Conservation (phyloP, 2,888 invertebrate genomes). For the Himalopsyche anomala region DNA sequence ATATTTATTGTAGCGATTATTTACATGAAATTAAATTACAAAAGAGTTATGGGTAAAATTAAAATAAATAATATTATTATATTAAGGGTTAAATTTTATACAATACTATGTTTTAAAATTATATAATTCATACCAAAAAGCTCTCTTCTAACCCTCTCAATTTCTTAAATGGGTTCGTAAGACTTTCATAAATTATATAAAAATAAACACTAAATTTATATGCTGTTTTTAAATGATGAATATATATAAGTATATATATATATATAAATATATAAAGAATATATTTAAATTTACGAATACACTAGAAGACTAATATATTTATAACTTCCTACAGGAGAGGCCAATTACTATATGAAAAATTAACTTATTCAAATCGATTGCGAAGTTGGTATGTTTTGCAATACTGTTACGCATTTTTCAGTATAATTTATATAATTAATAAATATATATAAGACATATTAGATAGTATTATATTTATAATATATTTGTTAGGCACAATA, state of each 20-base stretch:
- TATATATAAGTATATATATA: too few species aligned
- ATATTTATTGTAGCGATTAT: background rate
- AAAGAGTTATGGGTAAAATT: conserved; percentile 24
- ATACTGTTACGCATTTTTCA: background rate
- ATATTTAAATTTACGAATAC: too few species aligned
- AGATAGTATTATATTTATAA: background rate
- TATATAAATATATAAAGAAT: too few species aligned
- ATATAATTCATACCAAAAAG: conserved; percentile 3
- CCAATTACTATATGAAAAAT: too few species aligned
- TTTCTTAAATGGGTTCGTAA: too few species aligned
- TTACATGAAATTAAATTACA: conserved; percentile 36
- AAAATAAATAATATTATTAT: conserved; percentile 8
- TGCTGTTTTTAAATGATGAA: too few species aligned
- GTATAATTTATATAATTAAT: conserved; percentile 3
- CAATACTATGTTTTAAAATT: background rate
- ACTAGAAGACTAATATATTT: too few species aligned
- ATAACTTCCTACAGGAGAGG: too few species aligned
- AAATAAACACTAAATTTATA: too few species aligned
- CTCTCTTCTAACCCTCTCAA: too few species aligned
- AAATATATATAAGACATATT: background rate
- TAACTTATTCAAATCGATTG: background rate
- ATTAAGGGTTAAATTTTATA: too few species aligned
- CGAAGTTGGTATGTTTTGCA: background rate
- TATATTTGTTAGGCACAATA: conserved; percentile 37
- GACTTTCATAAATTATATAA: too few species aligned